A percentile compares a stretch with the other conserved stretches of the same genome.
Evolutionary conservation across 2,113 vertebrate species (phyloP).

Genomic region (Crotalus helleri): DNA sequence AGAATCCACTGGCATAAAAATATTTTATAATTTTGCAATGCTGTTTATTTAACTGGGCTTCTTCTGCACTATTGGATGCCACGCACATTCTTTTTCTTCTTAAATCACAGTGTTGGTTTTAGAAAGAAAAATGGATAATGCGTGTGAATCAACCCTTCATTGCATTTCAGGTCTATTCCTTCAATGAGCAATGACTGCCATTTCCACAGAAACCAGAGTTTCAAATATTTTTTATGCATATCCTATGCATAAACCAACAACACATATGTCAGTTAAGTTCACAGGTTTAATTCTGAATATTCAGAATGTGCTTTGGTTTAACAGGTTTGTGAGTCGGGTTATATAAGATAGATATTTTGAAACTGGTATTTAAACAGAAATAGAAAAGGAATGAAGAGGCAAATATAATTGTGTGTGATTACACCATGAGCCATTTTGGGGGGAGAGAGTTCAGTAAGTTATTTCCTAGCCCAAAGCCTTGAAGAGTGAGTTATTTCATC

Average conservation of each 20-base stretch:
- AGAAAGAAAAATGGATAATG: not conserved
- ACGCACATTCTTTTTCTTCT: not conserved
- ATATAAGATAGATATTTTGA: not conserved
- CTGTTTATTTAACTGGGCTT: not conserved
- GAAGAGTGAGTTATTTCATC: conserved; percentile 1
- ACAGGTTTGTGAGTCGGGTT: not conserved
- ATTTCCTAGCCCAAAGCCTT: not conserved
- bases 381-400: not conserved
- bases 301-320: not conserved
- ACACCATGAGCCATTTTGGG: not conserved
- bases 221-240: not conserved
- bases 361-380: not conserved
- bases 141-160: not conserved
- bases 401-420: conserved; percentile 5
- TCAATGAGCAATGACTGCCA: not conserved
- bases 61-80: not conserved
- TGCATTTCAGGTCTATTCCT: not conserved
- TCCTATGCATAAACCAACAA: not conserved
- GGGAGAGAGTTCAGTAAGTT: not conserved
- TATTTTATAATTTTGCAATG: not conserved
- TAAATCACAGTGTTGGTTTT: not conserved
- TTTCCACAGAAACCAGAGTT: not conserved
- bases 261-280: not conserved
- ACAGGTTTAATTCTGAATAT: not conserved
- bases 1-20: not conserved